These are phyloP conservation scores for Lathamus discolor DNA, from an alignment of 2,113 vertebrate species.

Conservation along the genomic window DNA sequence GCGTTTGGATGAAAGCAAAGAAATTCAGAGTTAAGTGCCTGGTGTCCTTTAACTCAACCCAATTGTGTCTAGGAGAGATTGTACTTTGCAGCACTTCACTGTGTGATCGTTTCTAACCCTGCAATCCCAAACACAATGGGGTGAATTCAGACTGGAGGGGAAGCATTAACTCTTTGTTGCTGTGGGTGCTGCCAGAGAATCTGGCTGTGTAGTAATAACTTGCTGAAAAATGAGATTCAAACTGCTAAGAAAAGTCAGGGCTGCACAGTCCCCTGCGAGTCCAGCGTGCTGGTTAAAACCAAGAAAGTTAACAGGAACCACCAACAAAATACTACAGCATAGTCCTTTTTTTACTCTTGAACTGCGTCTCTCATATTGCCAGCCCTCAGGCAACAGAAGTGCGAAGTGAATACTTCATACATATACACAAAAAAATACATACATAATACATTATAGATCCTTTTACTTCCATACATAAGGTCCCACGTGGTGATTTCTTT, in stretches of 20 bases:
- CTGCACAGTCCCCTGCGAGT: background rate
- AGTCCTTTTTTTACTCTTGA: slow-evolving; percentile 31
- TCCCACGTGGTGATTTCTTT: slow-evolving; percentile 22
- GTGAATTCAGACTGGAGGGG: slow-evolving; percentile 29
- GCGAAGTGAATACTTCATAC: slow-evolving; percentile 57
- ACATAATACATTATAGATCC: slow-evolving; percentile 61
- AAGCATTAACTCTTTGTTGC: slow-evolving; percentile 48
- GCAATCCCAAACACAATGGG: slow-evolving; percentile 41
- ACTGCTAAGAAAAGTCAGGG: background rate
- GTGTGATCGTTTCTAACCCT: slow-evolving; percentile 33
- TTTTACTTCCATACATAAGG: slow-evolving; percentile 55
- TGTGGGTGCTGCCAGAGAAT: background rate
- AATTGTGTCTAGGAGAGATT: slow-evolving; percentile 46
- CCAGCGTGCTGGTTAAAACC: background rate
- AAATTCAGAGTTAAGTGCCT: slow-evolving; percentile 46
- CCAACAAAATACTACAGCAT: slow-evolving; percentile 3
- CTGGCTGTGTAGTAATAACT: background rate
- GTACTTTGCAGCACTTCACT: slow-evolving; percentile 49
- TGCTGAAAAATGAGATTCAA: slow-evolving; percentile 11
- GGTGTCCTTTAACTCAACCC: slow-evolving; percentile 30
- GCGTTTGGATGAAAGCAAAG: slow-evolving; percentile 21
- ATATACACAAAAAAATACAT: slow-evolving; percentile 53
- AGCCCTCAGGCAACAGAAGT: slow-evolving; percentile 44
- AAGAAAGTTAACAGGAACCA: slow-evolving; percentile 10
- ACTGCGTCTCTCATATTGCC: slow-evolving; percentile 19